Base-by-base conservation (phyloP, 2,797 vertebrate genomes). In the Tokudaia muenninki region DNA sequence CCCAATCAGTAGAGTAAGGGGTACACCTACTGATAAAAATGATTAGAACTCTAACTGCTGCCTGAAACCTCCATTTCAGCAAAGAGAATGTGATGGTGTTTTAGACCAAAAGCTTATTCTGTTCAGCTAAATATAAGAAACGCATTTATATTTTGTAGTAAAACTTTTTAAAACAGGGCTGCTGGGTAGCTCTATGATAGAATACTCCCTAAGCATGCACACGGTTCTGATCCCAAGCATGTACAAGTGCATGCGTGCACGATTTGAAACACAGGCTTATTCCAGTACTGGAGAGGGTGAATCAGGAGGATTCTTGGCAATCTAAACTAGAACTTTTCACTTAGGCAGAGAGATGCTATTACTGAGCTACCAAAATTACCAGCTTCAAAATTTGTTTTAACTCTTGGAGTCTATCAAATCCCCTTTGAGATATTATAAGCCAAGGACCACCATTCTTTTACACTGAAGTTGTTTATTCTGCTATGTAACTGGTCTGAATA, bases 71-170 rank as follows among this genome's bases (percentile, higher is more conserved):
- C 41, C 41, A 91, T 74, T 86, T 93, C 59, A 95, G 29, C 41
- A 89, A 77, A 59, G 63, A 95, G 57, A 44, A 70, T 47, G n/a
- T 31, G 57, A 79, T 41, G 5, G 37, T 91, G 92, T 70, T 97
- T 95, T 87, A 95, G 26, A 84, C 2, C 50, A 91, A 92, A 90
- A 78, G 41, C 93, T 96, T 91, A 92, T 93, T 97, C 79, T 96
- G 10, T 78, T 97, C 41, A 92, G 22, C 67, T 89, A 94, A 96
- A 96, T 31, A 67, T 81, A 92, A 94, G 9, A 94, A 57, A 80
- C n/a, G 47, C 24, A 87, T 47, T 72, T 79, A 47, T 91, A 84
- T 34, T 81, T 96, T 29, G 52, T 74, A 90, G 78, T 89, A 93
- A 92, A 88, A 93, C 31, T 61, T 67, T 67, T 65, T 31, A 59